Evolutionary conservation across 2,113 vertebrate species (phyloP).

Genomic region (Hippocampus guttulatus): DNA sequence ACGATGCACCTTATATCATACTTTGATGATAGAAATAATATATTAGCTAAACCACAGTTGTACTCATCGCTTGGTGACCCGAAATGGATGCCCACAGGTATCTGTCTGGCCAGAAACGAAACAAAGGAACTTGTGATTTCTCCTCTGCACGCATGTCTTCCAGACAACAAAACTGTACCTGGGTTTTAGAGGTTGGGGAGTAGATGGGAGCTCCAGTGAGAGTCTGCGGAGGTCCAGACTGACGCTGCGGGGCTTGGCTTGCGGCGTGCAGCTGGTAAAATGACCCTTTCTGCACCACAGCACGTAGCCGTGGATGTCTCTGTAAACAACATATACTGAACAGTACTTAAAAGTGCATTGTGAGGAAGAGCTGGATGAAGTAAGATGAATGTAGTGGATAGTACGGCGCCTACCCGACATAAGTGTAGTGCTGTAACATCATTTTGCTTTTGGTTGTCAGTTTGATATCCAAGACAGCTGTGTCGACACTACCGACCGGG

Average conservation of each 20-base stretch:
- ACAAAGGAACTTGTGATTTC: neutral
- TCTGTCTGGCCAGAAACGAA: neutral
- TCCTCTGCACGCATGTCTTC: too few species aligned
- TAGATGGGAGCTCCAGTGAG: slow-evolving; percentile 61
- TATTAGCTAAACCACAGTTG: too few species aligned
- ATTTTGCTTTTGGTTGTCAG: slow-evolving; percentile 80
- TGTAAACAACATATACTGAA: slow-evolving; percentile 16
- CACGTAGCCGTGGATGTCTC: slow-evolving; percentile 75
- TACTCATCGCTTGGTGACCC: too few species aligned
- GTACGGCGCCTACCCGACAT: slow-evolving; percentile 73
- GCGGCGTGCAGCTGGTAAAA: slow-evolving; percentile 54
- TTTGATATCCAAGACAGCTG: slow-evolving; percentile 76
- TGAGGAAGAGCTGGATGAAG: neutral
- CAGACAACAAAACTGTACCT: slow-evolving; percentile 40
- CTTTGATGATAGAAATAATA: too few species aligned
- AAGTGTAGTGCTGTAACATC: slow-evolving; percentile 80
- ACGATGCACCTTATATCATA: too few species aligned
- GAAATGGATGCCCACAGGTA: neutral
- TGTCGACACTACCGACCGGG: slow-evolving; percentile 64
- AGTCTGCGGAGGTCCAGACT: slow-evolving; percentile 69
- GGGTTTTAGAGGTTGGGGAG: slow-evolving; percentile 53
- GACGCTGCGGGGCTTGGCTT: slow-evolving; percentile 71
- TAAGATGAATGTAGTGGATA: neutral
- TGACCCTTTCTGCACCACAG: slow-evolving; percentile 83
- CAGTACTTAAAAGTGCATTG: neutral